Base-by-base conservation (phyloP, 2,888 invertebrate species). In the Volucella inanis region DNA sequence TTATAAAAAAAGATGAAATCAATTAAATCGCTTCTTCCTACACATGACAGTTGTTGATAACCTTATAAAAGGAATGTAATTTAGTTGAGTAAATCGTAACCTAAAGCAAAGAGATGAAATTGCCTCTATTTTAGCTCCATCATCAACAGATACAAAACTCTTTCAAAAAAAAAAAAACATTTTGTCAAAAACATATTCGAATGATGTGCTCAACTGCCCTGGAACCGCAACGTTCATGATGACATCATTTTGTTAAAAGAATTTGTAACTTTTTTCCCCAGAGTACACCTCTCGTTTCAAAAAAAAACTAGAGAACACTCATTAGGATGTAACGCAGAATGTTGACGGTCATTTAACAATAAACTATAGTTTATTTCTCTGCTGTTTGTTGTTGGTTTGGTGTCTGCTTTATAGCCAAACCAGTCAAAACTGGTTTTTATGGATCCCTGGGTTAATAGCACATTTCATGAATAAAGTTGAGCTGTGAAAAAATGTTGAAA, bases 41-140 rank as follows among this genome's bases (percentile, higher is more conserved):
- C 55, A 47, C 0, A 31, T 15, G 45, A 55, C 55, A 68, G 67
- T 68, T 45, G 55, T 45, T 55, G 45, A 45, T 8, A 14, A 50
- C 39, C 57, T 70, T 70, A 59, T 59, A 41, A 52, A 70, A 70
- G 22, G 59, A 59, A 59, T 59, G 59, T 70, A 59, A 70, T 70
- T 41, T 59, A 22, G 15, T 9, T 57, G 57, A 49, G 70, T 57
- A 70, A 70, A 70, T 70, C 57, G 70, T 59, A 70, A 59, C 68
- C 31, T 47, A 18, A 14, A 11, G 55, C 2, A 12, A 15, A 11
- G 45, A 10, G 41, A 12, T 4, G 31, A 31, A 31, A 31, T 31
- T 31, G 4, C 6, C 31, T 31, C 31, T 2, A 18, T 38, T 15
- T 3, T 10, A 0, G 2, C 9, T n/a, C 10, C 49, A 14, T 11